These are phyloP conservation scores for Laodelphax striatellus DNA, from an alignment of 1,140 invertebrate genomes.

Conservation along the genomic window DNA sequence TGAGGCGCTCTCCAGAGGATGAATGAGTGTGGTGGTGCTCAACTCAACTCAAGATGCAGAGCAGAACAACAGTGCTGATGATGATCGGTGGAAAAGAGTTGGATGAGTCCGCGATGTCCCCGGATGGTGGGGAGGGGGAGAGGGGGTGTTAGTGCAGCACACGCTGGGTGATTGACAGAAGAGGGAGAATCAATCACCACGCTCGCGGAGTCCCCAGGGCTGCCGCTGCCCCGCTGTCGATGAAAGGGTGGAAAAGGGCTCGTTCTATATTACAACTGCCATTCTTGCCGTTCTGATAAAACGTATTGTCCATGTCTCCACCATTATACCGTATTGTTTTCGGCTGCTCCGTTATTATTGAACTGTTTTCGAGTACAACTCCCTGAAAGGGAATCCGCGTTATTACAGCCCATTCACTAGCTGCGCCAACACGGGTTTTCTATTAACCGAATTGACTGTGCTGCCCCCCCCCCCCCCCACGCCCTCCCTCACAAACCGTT, in stretches of 20 bases:
- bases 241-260: constrained; percentile 2
- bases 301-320: constrained; percentile 3
- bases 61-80: no score
- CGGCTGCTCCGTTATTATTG: constrained; percentile 1
- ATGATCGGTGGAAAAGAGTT: no score
- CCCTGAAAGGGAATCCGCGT: constrained; percentile 2
- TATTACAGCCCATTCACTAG: background rate
- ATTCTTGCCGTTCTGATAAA: background rate
- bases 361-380: background rate
- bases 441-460: background rate
- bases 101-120: no score
- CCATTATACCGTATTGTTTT: constrained; percentile 1
- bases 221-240: background rate
- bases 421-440: constrained; percentile 1
- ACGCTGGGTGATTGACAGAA: background rate
- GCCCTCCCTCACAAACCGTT: no score
- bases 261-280: background rate
- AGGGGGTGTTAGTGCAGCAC: no score
- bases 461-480: no score
- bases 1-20: no score
- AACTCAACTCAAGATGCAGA: no score
- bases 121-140: no score
- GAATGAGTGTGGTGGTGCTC: no score
- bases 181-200: background rate
- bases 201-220: background rate